phyloP scores from a whole-genome alignment of 2,797 vertebrate genomes.

The Clarias platycephalus region DNA sequence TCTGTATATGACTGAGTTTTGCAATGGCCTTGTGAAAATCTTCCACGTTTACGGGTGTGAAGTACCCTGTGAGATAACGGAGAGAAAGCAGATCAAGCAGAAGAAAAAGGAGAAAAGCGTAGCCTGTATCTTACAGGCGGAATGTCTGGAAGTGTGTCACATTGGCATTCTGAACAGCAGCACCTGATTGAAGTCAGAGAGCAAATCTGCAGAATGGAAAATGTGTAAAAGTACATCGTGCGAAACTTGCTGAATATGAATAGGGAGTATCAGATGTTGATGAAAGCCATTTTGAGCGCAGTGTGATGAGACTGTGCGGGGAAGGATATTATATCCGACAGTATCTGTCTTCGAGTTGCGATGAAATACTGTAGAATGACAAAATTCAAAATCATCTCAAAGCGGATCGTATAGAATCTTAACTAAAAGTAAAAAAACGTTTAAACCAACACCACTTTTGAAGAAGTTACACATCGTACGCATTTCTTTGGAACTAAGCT shows the following conservation, averaged over 20 bases:
- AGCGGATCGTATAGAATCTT: conserved; percentile 23
- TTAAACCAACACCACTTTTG: background rate
- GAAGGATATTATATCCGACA: conserved; percentile 25
- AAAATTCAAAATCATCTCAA: conserved; percentile 19
- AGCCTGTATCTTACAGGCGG: background rate
- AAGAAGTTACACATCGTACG: conserved; percentile 14
- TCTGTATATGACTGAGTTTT: conserved; percentile 1
- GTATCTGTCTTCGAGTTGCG: conserved; percentile 25
- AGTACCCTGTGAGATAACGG: background rate
- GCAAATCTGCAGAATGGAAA: conserved; percentile 33
- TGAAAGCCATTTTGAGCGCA: conserved; percentile 28
- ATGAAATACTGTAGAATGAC: conserved; percentile 22
- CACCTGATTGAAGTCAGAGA: conserved; percentile 22
- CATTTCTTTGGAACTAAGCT: conserved; percentile 9
- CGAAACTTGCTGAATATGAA: conserved; percentile 39
- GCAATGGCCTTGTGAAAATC: background rate
- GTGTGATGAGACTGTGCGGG: conserved; percentile 22
- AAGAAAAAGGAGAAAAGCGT: background rate
- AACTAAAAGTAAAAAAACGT: conserved; percentile 4
- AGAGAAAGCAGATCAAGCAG: conserved; percentile 12
- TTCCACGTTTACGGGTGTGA: background rate
- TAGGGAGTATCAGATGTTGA: conserved; percentile 30
- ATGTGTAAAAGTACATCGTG: conserved; percentile 24
- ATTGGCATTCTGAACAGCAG: conserved; percentile 18
- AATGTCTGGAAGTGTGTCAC: background rate